Conservation (phyloP, 2,113 vertebrate species). For the Microcebus lehilahytsara region DNA sequence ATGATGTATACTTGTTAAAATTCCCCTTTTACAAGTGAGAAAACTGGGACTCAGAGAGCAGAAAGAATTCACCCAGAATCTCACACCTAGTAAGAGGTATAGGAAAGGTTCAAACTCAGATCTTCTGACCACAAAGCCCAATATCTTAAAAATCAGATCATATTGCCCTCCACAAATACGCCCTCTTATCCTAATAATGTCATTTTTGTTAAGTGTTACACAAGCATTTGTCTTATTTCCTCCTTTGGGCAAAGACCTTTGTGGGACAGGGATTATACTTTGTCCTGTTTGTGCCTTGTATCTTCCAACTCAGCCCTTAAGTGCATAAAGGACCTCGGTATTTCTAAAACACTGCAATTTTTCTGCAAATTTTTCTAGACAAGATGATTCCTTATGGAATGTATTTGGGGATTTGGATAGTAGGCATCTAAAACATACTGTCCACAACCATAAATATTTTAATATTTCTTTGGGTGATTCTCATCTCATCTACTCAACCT, state of each 20-base stretch:
- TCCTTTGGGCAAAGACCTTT: not conserved
- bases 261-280: not conserved
- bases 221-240: not conserved
- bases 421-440: not conserved
- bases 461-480: not conserved
- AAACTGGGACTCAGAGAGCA: not conserved
- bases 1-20: slow-evolving; percentile 20
- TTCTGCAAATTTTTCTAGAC: not conserved
- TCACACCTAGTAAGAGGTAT: not conserved
- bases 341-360: not conserved
- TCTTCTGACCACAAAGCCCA: not conserved
- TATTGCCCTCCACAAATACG: not conserved
- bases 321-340: not conserved
- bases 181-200: not conserved
- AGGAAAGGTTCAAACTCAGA: not conserved
- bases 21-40: not conserved
- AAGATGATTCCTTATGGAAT: not conserved
- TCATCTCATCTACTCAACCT: not conserved
- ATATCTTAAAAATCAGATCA: not conserved
- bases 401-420: not conserved
- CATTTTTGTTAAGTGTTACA: not conserved
- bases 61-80: not conserved
- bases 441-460: not conserved
- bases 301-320: not conserved
- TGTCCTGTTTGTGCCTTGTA: not conserved